Evolutionary conservation across 2,797 vertebrate species (phyloP).

Genomic region (Novumbra hubbsi): DNA sequence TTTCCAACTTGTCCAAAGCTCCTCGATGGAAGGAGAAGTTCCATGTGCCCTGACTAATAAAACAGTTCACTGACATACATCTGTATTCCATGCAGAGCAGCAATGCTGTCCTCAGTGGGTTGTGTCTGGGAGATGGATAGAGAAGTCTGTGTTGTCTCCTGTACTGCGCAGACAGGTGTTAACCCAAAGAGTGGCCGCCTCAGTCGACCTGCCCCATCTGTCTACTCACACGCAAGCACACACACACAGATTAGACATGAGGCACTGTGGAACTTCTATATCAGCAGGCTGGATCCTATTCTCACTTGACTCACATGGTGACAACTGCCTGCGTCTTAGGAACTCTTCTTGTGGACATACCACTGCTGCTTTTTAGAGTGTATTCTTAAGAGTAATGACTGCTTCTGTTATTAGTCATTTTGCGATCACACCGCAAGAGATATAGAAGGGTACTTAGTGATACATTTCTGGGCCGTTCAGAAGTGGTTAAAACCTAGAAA

Average conservation of each 20-base stretch:
- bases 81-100: neutral
- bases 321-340: neutral
- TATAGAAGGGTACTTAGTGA: neutral
- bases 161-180: conserved; percentile 42
- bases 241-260: conserved; percentile 9
- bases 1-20: neutral
- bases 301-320: neutral
- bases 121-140: conserved; percentile 24
- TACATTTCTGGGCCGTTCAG: neutral
- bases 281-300: neutral
- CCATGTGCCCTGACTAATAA: neutral
- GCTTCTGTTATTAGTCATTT: neutral
- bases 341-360: neutral
- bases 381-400: neutral
- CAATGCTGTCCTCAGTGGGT: conserved; percentile 15
- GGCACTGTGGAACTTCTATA: neutral
- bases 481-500: conserved; percentile 9
- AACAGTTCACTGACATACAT: neutral
- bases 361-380: neutral
- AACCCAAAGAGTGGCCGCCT: conserved; percentile 24
- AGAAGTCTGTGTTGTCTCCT: conserved; percentile 26
- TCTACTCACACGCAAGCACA: conserved; percentile 17
- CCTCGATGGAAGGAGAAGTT: neutral
- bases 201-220: neutral
- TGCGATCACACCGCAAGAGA: neutral